phyloP scores from a whole-genome alignment of 2,797 vertebrate genomes.

The Hippopotamyrus pictus region DNA sequence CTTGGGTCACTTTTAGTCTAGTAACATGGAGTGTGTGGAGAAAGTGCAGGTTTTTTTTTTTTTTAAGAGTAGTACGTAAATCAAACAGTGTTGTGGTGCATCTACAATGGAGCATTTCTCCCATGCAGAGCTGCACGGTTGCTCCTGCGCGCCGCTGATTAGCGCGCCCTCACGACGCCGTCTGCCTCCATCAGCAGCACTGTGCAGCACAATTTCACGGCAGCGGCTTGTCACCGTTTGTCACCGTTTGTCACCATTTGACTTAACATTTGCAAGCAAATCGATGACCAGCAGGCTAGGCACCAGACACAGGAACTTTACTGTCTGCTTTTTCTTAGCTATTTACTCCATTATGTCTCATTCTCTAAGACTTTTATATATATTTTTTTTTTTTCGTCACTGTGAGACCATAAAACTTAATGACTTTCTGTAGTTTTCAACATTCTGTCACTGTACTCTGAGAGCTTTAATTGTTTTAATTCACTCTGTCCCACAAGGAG shows the following conservation, averaged over 20 bases:
- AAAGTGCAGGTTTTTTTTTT: background rate
- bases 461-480: constrained; percentile 60
- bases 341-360: constrained; percentile 38
- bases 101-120: constrained; percentile 51
- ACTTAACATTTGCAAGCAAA: constrained; percentile 45
- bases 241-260: constrained; percentile 42
- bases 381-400: constrained; percentile 50
- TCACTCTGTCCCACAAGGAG: constrained; percentile 54
- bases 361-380: constrained; percentile 22
- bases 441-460: constrained; percentile 51
- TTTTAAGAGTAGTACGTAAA: background rate
- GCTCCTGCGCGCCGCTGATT: constrained; percentile 62
- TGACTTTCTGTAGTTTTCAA: constrained; percentile 54
- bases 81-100: constrained; percentile 30
- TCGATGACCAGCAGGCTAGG: constrained; percentile 37
- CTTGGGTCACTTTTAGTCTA: background rate
- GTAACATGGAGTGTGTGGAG: background rate
- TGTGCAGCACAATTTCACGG: constrained; percentile 61
- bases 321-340: constrained; percentile 30
- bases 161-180: constrained; percentile 58
- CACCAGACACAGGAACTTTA: constrained; percentile 42
- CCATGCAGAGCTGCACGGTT: constrained; percentile 52
- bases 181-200: constrained; percentile 44
- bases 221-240: constrained; percentile 40
- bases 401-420: constrained; percentile 50